Percentiles rank a stretch among this genome's conserved stretches.
phyloP scores from a whole-genome alignment of 2,888 invertebrate genomes.

The Steromphala cineraria region DNA sequence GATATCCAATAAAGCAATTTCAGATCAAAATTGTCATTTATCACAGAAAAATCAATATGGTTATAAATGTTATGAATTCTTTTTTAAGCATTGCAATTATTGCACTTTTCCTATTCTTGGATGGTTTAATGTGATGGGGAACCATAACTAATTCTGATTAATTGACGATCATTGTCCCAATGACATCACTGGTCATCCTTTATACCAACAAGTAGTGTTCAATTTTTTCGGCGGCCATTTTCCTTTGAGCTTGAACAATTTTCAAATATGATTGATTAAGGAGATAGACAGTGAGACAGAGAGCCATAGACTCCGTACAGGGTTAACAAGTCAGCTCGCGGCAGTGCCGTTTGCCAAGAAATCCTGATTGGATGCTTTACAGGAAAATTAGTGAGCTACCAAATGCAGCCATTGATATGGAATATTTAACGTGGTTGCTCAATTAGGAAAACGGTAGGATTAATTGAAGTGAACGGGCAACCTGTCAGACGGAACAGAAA shows the following conservation, averaged over 20 bases:
- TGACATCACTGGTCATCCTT: background rate
- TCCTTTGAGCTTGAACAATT: background rate
- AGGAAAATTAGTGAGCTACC: slow-evolving; percentile 8
- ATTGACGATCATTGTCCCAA: background rate
- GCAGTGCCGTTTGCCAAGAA: background rate
- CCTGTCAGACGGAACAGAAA: slow-evolving; percentile 7
- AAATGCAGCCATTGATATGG: slow-evolving; percentile 13
- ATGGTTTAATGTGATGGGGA: background rate
- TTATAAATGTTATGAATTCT: background rate
- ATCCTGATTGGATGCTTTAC: background rate
- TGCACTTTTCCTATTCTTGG: background rate
- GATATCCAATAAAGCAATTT: too few species aligned
- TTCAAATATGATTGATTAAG: background rate
- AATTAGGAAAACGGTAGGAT: slow-evolving; percentile 2
- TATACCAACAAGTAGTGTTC: slow-evolving; percentile 1
- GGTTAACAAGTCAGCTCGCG: slow-evolving; percentile 3
- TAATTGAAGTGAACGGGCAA: background rate
- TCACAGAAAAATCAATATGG: background rate
- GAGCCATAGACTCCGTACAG: background rate
- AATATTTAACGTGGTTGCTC: background rate
- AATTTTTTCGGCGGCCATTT: background rate
- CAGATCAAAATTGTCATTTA: background rate
- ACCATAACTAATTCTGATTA: background rate
- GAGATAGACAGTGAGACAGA: background rate
- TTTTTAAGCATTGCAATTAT: background rate